phyloP scores from a whole-genome alignment of 1,140 invertebrate genomes.

The Drosophila pseudoobscura region DNA sequence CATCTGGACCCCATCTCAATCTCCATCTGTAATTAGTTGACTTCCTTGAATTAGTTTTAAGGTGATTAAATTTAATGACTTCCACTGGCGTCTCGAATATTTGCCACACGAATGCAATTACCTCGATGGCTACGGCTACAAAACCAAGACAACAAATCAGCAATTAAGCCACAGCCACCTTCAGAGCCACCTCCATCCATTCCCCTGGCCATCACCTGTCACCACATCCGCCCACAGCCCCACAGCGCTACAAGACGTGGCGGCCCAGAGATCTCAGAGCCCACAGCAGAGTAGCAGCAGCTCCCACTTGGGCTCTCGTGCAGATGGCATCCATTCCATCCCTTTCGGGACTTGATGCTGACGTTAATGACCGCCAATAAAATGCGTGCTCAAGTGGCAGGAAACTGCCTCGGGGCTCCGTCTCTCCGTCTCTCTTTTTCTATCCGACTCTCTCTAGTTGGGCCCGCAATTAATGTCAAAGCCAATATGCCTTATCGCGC shows the following conservation, averaged over 20 bases:
- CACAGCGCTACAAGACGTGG: too few species aligned
- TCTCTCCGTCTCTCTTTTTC: neutral
- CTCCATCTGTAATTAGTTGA: conserved; percentile 23
- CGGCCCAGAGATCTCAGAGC: too few species aligned
- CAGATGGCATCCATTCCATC: conserved; percentile 1
- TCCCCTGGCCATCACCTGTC: conserved; percentile 40
- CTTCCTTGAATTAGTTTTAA: conserved; percentile 55
- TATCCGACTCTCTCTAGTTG: neutral
- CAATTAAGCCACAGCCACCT: conserved; percentile 49
- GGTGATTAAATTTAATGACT: conserved; percentile 53
- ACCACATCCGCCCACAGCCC: conserved; percentile 36
- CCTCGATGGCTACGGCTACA: conserved; percentile 36
- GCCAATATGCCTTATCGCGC: conserved; percentile 79
- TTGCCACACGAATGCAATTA: conserved; percentile 61
- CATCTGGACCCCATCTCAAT: neutral
- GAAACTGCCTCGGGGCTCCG: conserved; percentile 42
- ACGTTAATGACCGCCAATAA: conserved; percentile 81
- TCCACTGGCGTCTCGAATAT: conserved; percentile 54
- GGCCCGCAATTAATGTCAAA: conserved; percentile 75
- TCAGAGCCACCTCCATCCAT: conserved; percentile 6
- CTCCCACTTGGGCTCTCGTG: too few species aligned
- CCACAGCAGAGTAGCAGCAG: too few species aligned
- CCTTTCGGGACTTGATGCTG: conserved; percentile 45
- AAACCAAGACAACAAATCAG: conserved; percentile 57
- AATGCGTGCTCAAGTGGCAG: conserved; percentile 76